Evolutionary conservation across 2,113 vertebrate species (phyloP), one percentile per base, ranked within the genome.

Genomic region (Calyptommatus sinebrachiatus): DNA sequence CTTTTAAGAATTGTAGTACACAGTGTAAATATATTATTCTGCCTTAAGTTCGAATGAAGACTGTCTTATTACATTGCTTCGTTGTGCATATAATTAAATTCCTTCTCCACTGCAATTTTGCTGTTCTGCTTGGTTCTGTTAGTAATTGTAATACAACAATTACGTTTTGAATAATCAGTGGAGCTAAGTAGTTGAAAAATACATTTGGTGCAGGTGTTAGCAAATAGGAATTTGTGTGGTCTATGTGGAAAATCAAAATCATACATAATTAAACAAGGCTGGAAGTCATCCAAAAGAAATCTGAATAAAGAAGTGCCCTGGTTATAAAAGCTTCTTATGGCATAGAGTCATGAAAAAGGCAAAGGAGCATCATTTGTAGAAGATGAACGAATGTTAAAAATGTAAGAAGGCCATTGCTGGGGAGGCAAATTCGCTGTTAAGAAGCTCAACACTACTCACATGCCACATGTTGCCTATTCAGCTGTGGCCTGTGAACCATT

Each of bases 101-200:
- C 26, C 29, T 16, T 48, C 22, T 35, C 24, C 26, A 8, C 9
- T 26, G 60, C 29, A 70, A n/a, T 53, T 69, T 50, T 60, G 41
- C 9, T 35, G 6, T 11, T 5, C 14, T 5, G 1, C 48, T 16
- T 24, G 14, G 8, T 10, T 12, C 18, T 57, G 48, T 50, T 50
- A 69, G 2, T 70, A 26, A 60, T 16, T 61, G 50, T 48, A n/a
- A 24, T 29, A 61, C 3, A 7, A 50, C 46, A 68, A 29, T 50
- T 50, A 16, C 76, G 70, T 35, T 10, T 29, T 76, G 65, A 29
- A 35, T 53, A 35, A 60, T n/a, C 48, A 53, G n/a, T n/a, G 63
- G 57, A 67, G 28, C 60, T 70, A 69, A 78, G 69, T 78, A 77
- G 76, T 65, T 68, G 76, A 46, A 77, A 77, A 57, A n/a, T 8